phyloP scores from a whole-genome alignment of 2,888 invertebrate genomes.

The Cheilosia grossa region DNA sequence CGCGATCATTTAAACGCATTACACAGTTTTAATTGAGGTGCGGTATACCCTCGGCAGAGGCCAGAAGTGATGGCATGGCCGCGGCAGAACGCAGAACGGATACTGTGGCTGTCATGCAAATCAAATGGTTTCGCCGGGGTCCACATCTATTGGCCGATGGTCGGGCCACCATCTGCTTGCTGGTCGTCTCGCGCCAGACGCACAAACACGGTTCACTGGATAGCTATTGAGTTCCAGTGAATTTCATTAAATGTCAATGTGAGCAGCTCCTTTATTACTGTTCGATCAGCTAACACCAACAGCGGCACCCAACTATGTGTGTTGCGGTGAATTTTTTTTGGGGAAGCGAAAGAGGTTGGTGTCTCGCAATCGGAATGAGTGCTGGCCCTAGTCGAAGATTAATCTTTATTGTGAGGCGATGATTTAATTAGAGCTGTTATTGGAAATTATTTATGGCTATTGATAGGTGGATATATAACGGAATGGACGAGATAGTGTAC shows the following conservation, averaged over 20 bases:
- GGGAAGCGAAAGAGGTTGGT: slow-evolving; percentile 1
- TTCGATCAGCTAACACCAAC: slow-evolving; percentile 30
- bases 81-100: slow-evolving; percentile 29
- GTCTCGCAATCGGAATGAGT: background rate
- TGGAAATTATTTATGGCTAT: background rate
- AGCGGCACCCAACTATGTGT: slow-evolving; percentile 11
- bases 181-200: slow-evolving; percentile 53
- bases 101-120: slow-evolving; percentile 63
- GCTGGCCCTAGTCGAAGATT: slow-evolving; percentile 1
- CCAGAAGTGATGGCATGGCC: slow-evolving; percentile 6
- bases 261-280: slow-evolving; percentile 47
- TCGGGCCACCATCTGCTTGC: slow-evolving; percentile 22
- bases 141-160: slow-evolving; percentile 5
- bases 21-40: slow-evolving; percentile 59
- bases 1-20: slow-evolving; percentile 57
- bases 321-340: background rate
- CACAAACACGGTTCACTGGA: slow-evolving; percentile 44
- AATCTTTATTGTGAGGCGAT: slow-evolving; percentile 15
- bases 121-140: slow-evolving; percentile 46
- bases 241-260: slow-evolving; percentile 56
- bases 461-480: too few species aligned
- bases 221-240: slow-evolving; percentile 38
- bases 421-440: slow-evolving; percentile 37
- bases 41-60: background rate
- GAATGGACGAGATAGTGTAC: too few species aligned